These are phyloP conservation scores for Nemapogon koenigi DNA, from an alignment of 2,888 invertebrate genomes.

Conservation along the genomic window DNA sequence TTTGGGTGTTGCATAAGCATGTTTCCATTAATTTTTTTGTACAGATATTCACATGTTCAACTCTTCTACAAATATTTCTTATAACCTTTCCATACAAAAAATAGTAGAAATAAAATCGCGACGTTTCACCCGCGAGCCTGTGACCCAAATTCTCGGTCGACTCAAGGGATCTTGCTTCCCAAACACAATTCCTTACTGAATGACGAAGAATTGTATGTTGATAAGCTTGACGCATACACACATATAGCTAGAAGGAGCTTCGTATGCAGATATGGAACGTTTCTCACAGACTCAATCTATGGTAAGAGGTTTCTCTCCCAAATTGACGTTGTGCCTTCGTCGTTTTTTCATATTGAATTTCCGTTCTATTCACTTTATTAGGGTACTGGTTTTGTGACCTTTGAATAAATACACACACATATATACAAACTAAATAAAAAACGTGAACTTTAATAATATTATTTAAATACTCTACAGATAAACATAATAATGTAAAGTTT, in stretches of 20 bases:
- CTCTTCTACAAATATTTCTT: too few species aligned
- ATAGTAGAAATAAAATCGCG: background rate
- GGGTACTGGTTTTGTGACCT: too few species aligned
- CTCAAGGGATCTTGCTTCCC: conserved; percentile 14
- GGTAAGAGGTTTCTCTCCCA: background rate
- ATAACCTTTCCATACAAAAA: background rate
- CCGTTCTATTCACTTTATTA: too few species aligned
- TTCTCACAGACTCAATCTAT: background rate
- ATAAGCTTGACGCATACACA: conserved; percentile 23
- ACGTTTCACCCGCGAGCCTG: background rate
- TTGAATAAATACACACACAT: too few species aligned
- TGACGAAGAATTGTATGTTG: conserved; percentile 32
- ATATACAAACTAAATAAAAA: too few species aligned
- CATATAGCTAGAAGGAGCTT: background rate
- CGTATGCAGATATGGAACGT: background rate
- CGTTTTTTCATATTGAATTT: too few species aligned
- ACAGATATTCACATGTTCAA: too few species aligned
- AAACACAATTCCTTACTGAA: conserved; percentile 33
- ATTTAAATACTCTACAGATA: too few species aligned
- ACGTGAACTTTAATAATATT: too few species aligned
- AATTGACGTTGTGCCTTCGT: background rate
- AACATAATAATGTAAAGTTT: too few species aligned
- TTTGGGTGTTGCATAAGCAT: too few species aligned
- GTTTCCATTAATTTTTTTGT: too few species aligned
- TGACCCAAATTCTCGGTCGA: background rate